These are phyloP conservation scores for Grapholita molesta DNA, from an alignment of 1,140 invertebrate genomes.

Conservation along the genomic window DNA sequence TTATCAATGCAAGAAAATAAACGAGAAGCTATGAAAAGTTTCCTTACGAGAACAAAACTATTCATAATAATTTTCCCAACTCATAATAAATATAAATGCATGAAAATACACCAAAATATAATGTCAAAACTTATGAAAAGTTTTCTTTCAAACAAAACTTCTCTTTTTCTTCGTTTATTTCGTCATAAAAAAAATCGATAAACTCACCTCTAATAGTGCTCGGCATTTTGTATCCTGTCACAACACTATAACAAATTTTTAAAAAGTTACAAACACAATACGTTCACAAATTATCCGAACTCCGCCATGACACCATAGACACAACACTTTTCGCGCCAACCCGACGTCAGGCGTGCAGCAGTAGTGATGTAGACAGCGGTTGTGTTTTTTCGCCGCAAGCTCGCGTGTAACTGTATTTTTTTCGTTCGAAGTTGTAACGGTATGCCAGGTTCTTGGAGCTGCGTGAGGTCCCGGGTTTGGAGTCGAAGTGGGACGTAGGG, in stretches of 20 bases:
- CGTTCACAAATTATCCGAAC: constrained; percentile 47
- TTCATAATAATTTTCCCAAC: too few relatives aligned
- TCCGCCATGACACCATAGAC: constrained; percentile 38
- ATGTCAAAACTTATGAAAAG: too few relatives aligned
- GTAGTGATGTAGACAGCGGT: constrained; percentile 46
- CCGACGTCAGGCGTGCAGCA: constrained; percentile 58
- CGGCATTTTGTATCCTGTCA: constrained; percentile 65
- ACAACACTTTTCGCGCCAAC: constrained; percentile 39
- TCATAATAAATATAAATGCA: too few relatives aligned
- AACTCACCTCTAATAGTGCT: constrained; percentile 69
- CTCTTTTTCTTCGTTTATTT: too few relatives aligned
- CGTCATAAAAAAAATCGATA: constrained; percentile 21
- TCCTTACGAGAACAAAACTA: too few relatives aligned
- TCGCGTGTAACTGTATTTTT: constrained; percentile 72
- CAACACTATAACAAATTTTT: constrained; percentile 43
- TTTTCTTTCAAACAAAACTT: too few relatives aligned
- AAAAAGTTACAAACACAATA: constrained; percentile 42
- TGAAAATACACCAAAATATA: too few relatives aligned
- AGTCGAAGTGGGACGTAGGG: constrained; percentile 23
- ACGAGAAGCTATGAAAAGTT: too few relatives aligned
- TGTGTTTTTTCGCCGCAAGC: constrained; percentile 68
- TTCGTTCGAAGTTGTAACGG: constrained; percentile 69
- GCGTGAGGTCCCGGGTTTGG: constrained; percentile 18
- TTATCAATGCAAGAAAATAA: too few relatives aligned
- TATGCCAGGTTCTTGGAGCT: constrained; percentile 49